Evolutionary conservation across 2,113 vertebrate species (phyloP).

Genomic region (Tiliqua scincoides): DNA sequence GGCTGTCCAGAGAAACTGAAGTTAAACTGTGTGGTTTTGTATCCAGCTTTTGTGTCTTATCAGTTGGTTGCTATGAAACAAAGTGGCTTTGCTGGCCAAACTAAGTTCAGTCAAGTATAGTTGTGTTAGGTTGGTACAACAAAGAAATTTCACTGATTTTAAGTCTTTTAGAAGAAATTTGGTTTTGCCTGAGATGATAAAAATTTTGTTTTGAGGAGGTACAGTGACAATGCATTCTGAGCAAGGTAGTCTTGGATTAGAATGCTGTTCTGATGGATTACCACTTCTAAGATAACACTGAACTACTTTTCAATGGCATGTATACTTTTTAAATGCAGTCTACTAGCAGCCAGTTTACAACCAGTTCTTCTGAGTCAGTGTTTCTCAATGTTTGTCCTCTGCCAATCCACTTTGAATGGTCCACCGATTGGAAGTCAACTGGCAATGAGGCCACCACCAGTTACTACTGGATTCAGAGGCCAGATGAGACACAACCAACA

Average conservation of each 20-base stretch:
- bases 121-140: not conserved
- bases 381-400: too few species aligned
- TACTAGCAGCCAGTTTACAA: not conserved
- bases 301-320: not conserved
- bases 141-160: not conserved
- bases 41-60: not conserved
- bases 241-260: not conserved
- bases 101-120: not conserved
- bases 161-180: not conserved
- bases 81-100: not conserved
- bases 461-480: too few species aligned
- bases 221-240: not conserved
- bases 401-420: too few species aligned
- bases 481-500: too few species aligned
- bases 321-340: not conserved
- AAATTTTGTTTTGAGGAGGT: not conserved
- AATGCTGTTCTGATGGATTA: not conserved
- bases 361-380: not conserved
- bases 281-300: not conserved
- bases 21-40: not conserved
- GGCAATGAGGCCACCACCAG: too few species aligned
- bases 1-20: not conserved
- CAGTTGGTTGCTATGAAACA: not conserved
- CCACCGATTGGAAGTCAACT: too few species aligned
- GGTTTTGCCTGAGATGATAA: not conserved